A percentile compares a stretch with the other conserved stretches of the same genome.
phyloP scores from a whole-genome alignment of 2,888 invertebrate species.

The Odontocerum albicorne region DNA sequence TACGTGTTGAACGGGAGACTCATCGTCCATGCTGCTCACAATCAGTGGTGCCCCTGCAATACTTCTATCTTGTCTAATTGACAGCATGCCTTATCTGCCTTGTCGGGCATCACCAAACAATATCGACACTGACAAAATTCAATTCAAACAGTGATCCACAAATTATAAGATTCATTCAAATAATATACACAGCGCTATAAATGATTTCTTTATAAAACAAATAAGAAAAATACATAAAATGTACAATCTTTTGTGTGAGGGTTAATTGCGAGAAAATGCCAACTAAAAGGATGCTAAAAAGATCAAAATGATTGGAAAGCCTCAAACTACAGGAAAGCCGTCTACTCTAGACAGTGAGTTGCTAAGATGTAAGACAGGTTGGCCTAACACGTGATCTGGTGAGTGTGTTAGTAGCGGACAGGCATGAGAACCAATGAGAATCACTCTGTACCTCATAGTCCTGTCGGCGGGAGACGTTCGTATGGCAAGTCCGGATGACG shows the following conservation, averaged over 20 bases:
- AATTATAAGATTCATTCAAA: slow-evolving; percentile 10
- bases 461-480: slow-evolving; percentile 68
- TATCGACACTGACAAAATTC: neutral
- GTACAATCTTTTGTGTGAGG: slow-evolving; percentile 31
- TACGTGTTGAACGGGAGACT: slow-evolving; percentile 1
- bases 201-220: slow-evolving; percentile 16
- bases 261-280: slow-evolving; percentile 34
- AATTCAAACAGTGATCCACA: slow-evolving; percentile 17
- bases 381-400: slow-evolving; percentile 44
- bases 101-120: slow-evolving; percentile 10
- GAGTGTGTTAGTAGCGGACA: slow-evolving; percentile 46
- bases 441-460: slow-evolving; percentile 84
- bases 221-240: slow-evolving; percentile 27
- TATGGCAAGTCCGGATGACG: slow-evolving; percentile 71
- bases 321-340: slow-evolving; percentile 62
- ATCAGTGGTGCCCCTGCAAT: slow-evolving; percentile 9
- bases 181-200: slow-evolving; percentile 25
- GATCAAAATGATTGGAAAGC: slow-evolving; percentile 48
- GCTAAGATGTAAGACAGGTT: slow-evolving; percentile 39
- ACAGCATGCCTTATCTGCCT: slow-evolving; percentile 29
- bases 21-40: slow-evolving; percentile 2
- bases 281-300: slow-evolving; percentile 48
- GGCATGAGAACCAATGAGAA: slow-evolving; percentile 50
- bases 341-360: slow-evolving; percentile 58
- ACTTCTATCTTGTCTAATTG: slow-evolving; percentile 13